These are phyloP conservation scores for Phoxinus phoxinus DNA, from an alignment of 2,113 vertebrate genomes.

Conservation along the genomic window DNA sequence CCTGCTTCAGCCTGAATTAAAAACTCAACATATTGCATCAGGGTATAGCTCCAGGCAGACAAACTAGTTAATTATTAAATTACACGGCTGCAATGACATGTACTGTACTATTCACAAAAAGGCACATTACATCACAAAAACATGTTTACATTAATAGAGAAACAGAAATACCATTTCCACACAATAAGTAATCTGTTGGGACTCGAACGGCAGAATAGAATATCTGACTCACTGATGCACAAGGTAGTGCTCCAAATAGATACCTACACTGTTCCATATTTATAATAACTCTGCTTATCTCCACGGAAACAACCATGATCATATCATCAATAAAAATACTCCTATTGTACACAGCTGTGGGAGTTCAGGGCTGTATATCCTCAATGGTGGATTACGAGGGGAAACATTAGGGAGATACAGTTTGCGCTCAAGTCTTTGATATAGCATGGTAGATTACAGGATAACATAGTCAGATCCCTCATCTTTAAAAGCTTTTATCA, in stretches of 20 bases:
- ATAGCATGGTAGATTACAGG: conserved; percentile 13
- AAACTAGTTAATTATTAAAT: conserved; percentile 6
- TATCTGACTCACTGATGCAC: conserved; percentile 8
- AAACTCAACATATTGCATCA: conserved; percentile 25
- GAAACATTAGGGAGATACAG: neutral
- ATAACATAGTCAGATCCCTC: conserved; percentile 12
- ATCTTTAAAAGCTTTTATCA: conserved; percentile 10
- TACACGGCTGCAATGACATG: neutral
- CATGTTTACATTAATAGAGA: neutral
- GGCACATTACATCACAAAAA: neutral
- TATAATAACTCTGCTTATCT: conserved; percentile 39
- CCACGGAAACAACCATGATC: conserved; percentile 17
- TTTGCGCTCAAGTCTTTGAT: conserved; percentile 6
- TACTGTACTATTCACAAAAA: neutral
- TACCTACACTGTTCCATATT: conserved; percentile 7
- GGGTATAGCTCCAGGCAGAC: neutral
- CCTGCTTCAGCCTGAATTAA: neutral
- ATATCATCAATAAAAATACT: conserved; percentile 26
- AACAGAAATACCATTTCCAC: neutral
- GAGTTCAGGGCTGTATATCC: conserved; percentile 2
- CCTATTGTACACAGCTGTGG: conserved; percentile 17
- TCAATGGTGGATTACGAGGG: neutral
- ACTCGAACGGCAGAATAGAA: neutral
- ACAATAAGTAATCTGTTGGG: neutral
- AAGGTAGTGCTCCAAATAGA: neutral